Percentiles rank a stretch among this genome's conserved stretches.
Conservation (phyloP, 2,888 invertebrate species). For the Drosophila ezoana region DNA sequence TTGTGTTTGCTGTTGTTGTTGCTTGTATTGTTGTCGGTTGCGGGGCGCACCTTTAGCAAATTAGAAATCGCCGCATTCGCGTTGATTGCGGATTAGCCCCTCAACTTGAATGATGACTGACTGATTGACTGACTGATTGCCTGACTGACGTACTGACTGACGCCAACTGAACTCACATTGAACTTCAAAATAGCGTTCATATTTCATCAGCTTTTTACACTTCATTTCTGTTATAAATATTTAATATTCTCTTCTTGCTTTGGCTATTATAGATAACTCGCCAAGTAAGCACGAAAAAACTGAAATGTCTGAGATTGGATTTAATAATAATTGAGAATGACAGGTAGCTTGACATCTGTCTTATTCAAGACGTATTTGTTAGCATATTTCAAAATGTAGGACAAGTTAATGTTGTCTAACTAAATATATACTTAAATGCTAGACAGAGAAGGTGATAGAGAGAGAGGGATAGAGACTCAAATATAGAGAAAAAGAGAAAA, state of each 20-base stretch:
- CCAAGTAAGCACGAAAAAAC: background rate
- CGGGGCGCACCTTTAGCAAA: constrained; percentile 71
- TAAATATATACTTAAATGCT: background rate
- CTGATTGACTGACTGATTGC: constrained; percentile 40
- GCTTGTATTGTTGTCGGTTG: constrained; percentile 28
- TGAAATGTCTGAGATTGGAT: constrained; percentile 14
- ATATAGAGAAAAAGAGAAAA: too few relatives aligned
- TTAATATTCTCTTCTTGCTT: constrained; percentile 28
- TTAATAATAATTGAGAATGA: background rate
- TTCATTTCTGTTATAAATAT: constrained; percentile 19
- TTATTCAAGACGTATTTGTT: background rate
- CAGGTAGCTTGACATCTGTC: constrained; percentile 19
- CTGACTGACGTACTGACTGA: constrained; percentile 22
- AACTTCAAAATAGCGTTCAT: constrained; percentile 57
- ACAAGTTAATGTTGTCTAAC: background rate
- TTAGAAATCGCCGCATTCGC: constrained; percentile 68
- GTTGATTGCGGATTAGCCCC: constrained; percentile 77
- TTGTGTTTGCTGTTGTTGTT: constrained; percentile 28
- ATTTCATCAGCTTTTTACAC: constrained; percentile 55
- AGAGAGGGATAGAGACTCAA: too few relatives aligned
- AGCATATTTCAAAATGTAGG: background rate
- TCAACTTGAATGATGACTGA: constrained; percentile 66
- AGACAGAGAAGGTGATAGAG: too few relatives aligned
- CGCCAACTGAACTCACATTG: constrained; percentile 45
- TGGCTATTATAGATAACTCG: constrained; percentile 5